Percentiles rank a stretch among this genome's conserved stretches.
Evolutionary conservation across 2,113 vertebrate genomes (phyloP).

Genomic region (Meleagris gallopavo): DNA sequence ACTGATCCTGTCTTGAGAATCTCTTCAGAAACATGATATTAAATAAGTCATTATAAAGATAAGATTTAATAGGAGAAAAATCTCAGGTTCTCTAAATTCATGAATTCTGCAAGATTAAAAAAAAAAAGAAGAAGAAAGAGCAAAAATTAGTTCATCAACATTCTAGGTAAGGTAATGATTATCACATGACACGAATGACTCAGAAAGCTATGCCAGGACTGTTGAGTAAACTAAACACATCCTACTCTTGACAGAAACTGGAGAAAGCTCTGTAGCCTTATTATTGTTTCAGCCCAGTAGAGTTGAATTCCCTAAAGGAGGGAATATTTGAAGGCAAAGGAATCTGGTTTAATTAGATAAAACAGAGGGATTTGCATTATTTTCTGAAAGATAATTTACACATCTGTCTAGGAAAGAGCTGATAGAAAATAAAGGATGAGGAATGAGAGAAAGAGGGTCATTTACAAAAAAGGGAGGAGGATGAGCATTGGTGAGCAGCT

Average conservation of each 20-base stretch:
- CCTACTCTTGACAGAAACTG: not conserved
- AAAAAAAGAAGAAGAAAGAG: not conserved
- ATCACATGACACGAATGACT: not conserved
- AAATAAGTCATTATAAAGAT: not conserved
- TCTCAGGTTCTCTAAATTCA: not conserved
- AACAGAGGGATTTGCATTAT: not conserved
- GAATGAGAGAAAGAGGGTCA: not conserved
- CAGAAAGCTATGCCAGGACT: not conserved
- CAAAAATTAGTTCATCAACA: not conserved
- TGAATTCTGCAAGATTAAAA: not conserved
- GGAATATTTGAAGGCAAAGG: not conserved
- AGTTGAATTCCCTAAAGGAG: not conserved
- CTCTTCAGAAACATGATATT: not conserved
- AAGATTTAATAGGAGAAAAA: not conserved
- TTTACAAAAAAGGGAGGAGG: not conserved
- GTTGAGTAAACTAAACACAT: not conserved
- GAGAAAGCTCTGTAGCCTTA: not conserved
- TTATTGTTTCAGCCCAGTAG: not conserved
- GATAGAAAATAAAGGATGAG: fast-evolving
- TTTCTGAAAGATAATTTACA: not conserved
- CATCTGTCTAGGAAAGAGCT: not conserved
- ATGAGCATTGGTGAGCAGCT: not conserved
- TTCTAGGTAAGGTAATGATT: not conserved
- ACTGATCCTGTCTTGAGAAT: not conserved
- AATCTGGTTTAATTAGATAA: not conserved